These are phyloP conservation scores for Scrobipalpa costella DNA, from an alignment of 2,888 invertebrate genomes.

Conservation along the genomic window DNA sequence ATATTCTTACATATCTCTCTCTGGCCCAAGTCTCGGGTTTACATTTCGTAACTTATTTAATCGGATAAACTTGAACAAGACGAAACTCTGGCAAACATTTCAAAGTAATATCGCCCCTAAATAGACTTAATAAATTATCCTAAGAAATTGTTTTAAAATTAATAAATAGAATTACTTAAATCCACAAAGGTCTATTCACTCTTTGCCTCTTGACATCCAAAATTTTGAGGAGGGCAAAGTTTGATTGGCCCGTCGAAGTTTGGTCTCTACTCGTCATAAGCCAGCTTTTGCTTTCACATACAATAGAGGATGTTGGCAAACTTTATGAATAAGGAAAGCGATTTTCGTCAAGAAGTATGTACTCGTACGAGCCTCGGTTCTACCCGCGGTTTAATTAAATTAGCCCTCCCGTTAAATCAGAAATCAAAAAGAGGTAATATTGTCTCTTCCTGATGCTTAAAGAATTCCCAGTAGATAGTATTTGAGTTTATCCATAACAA, in stretches of 20 bases:
- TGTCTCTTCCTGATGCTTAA: no score
- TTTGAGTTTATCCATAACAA: no score
- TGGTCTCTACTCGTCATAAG: conserved; percentile 15
- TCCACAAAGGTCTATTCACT: neutral
- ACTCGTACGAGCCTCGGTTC: no score
- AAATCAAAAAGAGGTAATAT: no score
- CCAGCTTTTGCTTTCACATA: neutral
- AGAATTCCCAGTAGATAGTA: no score
- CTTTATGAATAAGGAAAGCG: neutral
- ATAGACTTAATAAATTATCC: conserved; percentile 6
- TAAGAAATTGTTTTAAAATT: neutral
- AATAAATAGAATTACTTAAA: conserved; percentile 8
- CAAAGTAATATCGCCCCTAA: conserved; percentile 1
- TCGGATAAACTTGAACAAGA: neutral
- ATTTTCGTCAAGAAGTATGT: neutral
- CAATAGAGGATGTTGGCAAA: neutral
- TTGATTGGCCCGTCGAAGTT: conserved; percentile 49
- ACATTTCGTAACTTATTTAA: neutral
- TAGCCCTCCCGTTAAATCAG: no score
- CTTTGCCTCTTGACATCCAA: neutral
- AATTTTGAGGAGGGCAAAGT: conserved; percentile 31
- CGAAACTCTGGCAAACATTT: neutral
- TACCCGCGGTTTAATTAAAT: no score
- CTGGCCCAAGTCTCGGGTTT: neutral
- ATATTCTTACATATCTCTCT: neutral